A percentile compares a stretch with the other conserved stretches of the same genome.
Evolutionary conservation across 2,113 vertebrate species (phyloP).

Genomic region (Gobio gobio): DNA sequence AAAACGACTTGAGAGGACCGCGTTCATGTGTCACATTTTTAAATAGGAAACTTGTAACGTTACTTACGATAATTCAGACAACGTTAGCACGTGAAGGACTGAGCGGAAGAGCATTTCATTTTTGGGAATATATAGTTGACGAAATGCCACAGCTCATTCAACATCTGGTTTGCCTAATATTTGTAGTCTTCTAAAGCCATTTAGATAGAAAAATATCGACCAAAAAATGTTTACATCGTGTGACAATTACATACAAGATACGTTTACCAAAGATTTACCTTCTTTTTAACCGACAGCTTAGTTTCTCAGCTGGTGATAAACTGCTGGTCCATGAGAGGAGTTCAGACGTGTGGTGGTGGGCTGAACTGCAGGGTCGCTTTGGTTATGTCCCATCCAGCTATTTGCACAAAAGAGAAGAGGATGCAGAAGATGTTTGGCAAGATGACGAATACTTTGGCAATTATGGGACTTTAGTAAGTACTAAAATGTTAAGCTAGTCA

Average conservation of each 20-base stretch:
- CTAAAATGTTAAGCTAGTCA: neutral
- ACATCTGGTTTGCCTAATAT: neutral
- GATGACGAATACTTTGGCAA: constrained; percentile 83
- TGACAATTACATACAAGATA: neutral
- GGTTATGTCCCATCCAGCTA: constrained; percentile 79
- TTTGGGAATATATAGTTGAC: neutral
- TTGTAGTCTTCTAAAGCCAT: neutral
- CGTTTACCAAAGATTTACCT: too few relatives aligned
- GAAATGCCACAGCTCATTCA: neutral
- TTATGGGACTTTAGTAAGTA: constrained; percentile 76
- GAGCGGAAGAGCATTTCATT: neutral
- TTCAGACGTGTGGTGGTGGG: constrained; percentile 82
- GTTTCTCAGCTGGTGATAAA: constrained; percentile 64
- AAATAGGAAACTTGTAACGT: too few relatives aligned
- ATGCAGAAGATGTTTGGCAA: constrained; percentile 78
- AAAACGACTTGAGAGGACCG: too few relatives aligned
- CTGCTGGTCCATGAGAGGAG: constrained; percentile 69
- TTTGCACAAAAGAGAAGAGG: constrained; percentile 59
- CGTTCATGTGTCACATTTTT: too few relatives aligned
- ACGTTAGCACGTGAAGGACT: too few relatives aligned
- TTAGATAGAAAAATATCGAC: neutral
- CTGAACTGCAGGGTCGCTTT: constrained; percentile 66
- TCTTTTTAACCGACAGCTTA: constrained; percentile 31
- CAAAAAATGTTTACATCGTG: neutral
- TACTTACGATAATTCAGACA: too few relatives aligned